Percentiles rank a stretch among this genome's conserved stretches.
phyloP scores from a whole-genome alignment of 2,888 invertebrate genomes.

The Andrena flavipes region DNA sequence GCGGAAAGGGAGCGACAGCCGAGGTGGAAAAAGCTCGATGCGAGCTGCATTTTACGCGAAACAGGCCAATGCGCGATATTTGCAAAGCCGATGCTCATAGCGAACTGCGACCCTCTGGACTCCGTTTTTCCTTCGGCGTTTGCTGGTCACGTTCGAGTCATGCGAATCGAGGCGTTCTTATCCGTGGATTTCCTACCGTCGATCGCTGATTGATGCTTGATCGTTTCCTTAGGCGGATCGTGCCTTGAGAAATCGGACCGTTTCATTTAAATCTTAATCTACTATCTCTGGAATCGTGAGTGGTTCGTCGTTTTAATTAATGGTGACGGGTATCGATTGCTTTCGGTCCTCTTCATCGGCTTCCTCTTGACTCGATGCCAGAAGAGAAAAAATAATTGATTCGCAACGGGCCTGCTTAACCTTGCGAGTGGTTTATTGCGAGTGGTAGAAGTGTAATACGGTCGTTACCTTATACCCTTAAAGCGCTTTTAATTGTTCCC shows the following conservation, averaged over 20 bases:
- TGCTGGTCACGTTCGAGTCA: constrained; percentile 47
- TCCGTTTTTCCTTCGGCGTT: constrained; percentile 22
- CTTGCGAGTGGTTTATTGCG: not conserved
- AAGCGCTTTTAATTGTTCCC: constrained; percentile 7
- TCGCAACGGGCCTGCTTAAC: not conserved
- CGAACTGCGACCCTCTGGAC: not conserved
- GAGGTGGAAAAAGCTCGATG: constrained; percentile 48
- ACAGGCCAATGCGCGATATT: constrained; percentile 53
- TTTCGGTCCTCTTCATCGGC: not conserved
- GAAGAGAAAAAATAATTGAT: not conserved
- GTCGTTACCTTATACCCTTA: not conserved
- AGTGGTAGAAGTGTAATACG: not conserved
- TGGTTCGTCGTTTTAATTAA: constrained; percentile 6
- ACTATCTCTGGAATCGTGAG: constrained; percentile 5
- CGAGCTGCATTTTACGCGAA: constrained; percentile 43
- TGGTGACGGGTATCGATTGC: not conserved
- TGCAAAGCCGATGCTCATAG: constrained; percentile 64
- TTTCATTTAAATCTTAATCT: constrained; percentile 19
- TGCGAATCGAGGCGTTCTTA: constrained; percentile 11
- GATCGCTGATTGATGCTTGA: constrained; percentile 35
- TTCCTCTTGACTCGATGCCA: not conserved
- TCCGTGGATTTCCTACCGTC: not conserved
- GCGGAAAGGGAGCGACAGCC: constrained; percentile 58
- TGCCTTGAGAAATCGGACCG: not conserved
- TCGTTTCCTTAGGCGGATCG: constrained; percentile 16